Percentiles rank a stretch among this genome's conserved stretches.
These are phyloP conservation scores for Myotis yumanensis DNA, from an alignment of 2,113 vertebrate genomes.

Conservation along the genomic window DNA sequence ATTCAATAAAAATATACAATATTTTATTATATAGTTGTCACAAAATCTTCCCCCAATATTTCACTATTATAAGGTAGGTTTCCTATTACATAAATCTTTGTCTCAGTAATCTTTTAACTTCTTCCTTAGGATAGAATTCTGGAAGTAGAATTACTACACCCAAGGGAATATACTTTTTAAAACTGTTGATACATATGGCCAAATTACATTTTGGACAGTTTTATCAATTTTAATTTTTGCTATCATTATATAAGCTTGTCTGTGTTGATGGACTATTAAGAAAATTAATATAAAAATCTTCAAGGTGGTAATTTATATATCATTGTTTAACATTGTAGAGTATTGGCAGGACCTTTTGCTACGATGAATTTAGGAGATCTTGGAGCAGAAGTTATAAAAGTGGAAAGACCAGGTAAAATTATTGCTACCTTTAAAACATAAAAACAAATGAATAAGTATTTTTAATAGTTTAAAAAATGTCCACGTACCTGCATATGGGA, in stretches of 20 bases:
- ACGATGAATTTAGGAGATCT: conserved; percentile 98
- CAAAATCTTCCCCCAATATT: background rate
- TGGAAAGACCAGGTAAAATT: conserved; percentile 92
- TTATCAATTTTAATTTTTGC: conserved; percentile 24
- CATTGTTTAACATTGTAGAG: conserved; percentile 82
- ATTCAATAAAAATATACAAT: background rate
- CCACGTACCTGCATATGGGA: background rate
- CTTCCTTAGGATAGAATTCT: conserved; percentile 2
- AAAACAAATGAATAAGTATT: background rate
- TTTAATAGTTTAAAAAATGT: background rate
- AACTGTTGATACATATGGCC: background rate
- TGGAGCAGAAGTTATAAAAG: conserved; percentile 96
- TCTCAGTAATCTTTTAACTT: conserved; percentile 38
- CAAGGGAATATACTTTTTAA: conserved; percentile 1
- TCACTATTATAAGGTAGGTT: conserved; percentile 19
- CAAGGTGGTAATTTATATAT: conserved; percentile 3
- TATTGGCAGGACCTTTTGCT: conserved; percentile 96
- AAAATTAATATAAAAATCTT: conserved; percentile 19
- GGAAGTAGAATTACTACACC: conserved; percentile 14
- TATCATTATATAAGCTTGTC: conserved; percentile 9
- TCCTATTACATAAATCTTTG: background rate
- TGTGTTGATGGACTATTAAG: conserved; percentile 17
- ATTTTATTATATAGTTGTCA: conserved; percentile 46
- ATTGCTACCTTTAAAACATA: conserved; percentile 32
- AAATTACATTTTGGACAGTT: conserved; percentile 17